Evolutionary conservation across 2,113 vertebrate genomes (phyloP).

Genomic region (Chionis minor): DNA sequence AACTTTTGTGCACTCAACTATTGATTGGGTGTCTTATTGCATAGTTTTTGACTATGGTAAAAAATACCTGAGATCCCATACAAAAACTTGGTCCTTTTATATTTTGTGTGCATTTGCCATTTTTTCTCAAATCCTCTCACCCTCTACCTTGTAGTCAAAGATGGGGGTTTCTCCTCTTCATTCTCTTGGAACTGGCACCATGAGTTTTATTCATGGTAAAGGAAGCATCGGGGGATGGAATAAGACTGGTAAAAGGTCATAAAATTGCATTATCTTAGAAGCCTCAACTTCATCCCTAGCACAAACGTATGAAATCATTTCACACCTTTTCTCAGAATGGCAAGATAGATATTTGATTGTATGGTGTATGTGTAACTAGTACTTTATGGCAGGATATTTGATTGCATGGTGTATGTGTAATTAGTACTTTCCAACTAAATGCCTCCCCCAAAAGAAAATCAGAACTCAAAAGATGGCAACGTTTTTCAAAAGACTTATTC

Average conservation of each 20-base stretch:
- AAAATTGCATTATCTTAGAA: not conserved
- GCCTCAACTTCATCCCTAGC: not conserved
- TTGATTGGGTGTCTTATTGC: not conserved
- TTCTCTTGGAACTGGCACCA: not conserved
- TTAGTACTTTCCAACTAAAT: not conserved
- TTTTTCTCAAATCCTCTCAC: not conserved
- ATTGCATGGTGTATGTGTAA: rapidly evolving
- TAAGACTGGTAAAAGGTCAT: not conserved
- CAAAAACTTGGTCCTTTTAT: not conserved
- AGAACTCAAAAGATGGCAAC: not conserved
- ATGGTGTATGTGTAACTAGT: rapidly evolving
- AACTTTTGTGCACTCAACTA: not conserved
- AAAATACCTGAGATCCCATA: not conserved
- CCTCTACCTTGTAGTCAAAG: not conserved
- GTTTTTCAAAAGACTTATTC: not conserved
- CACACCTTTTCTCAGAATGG: not conserved
- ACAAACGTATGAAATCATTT: not conserved
- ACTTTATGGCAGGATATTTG: not conserved
- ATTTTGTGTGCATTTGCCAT: not conserved
- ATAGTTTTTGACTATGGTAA: not conserved
- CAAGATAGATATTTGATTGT: not conserved
- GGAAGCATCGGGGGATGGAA: not conserved
- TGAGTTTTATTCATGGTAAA: not conserved
- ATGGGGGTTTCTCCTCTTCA: not conserved
- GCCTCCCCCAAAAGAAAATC: not conserved